A percentile compares a stretch with the other conserved stretches of the same genome.
Evolutionary conservation across 2,797 vertebrate species (phyloP).

Genomic region (Micrastur ruficollis): DNA sequence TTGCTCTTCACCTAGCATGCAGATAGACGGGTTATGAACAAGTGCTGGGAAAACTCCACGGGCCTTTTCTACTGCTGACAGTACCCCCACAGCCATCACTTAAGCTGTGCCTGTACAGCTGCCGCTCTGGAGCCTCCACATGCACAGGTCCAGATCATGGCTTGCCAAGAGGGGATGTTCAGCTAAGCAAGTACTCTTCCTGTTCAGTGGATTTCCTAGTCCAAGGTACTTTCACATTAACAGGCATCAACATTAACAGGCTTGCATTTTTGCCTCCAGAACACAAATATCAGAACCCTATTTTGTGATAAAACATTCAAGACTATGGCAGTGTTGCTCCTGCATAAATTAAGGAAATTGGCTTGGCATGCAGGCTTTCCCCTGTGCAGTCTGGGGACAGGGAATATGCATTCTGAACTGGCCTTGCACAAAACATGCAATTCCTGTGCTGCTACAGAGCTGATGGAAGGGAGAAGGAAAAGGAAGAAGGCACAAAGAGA

Average conservation of each 20-base stretch:
- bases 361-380: background rate
- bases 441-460: background rate
- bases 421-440: background rate
- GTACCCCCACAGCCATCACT: background rate
- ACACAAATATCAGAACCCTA: background rate
- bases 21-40: background rate
- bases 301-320: background rate
- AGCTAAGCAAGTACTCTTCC: background rate
- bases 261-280: background rate
- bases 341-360: background rate
- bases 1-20: background rate
- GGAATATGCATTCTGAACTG: background rate
- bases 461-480: background rate
- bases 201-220: background rate
- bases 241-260: background rate
- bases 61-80: background rate
- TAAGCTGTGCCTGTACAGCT: background rate
- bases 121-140: background rate
- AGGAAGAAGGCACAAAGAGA: background rate
- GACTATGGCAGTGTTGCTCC: background rate
- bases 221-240: background rate
- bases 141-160: accelerated
- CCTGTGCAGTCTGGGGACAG: background rate
- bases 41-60: background rate
- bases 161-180: background rate